phyloP scores from a whole-genome alignment of 2,113 vertebrate genomes.

The Antigone vipio region DNA sequence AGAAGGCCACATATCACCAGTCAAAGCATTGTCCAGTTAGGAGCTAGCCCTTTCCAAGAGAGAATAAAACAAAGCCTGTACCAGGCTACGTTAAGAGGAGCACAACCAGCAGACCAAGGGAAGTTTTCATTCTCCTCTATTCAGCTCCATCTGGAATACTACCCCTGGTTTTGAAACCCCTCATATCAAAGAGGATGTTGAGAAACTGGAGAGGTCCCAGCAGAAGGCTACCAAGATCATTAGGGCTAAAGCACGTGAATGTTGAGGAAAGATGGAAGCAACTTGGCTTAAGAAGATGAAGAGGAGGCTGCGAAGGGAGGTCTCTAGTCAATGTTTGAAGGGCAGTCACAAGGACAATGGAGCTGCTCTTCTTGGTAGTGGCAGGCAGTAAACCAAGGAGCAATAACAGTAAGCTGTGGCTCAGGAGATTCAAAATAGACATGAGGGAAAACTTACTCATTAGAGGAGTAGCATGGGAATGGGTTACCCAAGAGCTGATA shows the following conservation, averaged over 20 bases:
- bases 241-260: not conserved
- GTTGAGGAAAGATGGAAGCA: not conserved
- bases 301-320: not conserved
- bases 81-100: not conserved
- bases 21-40: not conserved
- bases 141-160: not conserved
- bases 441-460: not conserved
- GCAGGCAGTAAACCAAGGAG: not conserved
- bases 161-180: not conserved
- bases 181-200: not conserved
- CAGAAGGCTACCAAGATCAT: not conserved
- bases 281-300: not conserved
- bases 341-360: not conserved
- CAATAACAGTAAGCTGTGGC: not conserved
- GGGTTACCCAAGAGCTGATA: not conserved
- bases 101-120: not conserved
- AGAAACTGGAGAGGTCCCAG: not conserved
- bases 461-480: not conserved
- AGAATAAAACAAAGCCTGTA: not conserved
- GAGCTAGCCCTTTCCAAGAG: not conserved
- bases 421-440: not conserved
- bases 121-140: not conserved
- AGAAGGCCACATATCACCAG: not conserved
- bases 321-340: not conserved
- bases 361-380: not conserved